Base-by-base conservation (phyloP, 2,797 vertebrate genomes). In the Alectoris magna region DNA sequence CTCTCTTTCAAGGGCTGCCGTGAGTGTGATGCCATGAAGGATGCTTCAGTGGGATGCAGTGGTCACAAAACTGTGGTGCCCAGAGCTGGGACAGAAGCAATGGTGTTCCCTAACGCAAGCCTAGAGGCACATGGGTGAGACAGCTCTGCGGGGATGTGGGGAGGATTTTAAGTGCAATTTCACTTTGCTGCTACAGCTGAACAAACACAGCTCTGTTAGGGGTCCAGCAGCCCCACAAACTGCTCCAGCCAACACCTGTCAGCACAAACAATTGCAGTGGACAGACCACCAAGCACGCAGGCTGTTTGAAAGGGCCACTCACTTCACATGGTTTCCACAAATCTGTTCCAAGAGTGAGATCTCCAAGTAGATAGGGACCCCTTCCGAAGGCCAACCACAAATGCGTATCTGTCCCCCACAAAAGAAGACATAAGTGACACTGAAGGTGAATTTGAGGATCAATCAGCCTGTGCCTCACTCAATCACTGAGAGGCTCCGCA, bases 171-270 rank as follows among this genome's bases (percentile, higher is more conserved):
- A 90, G 85, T 69, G 92, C 64, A 53, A 72, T 67, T 84, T 90
- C 87, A 53, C 53, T 84, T 79, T 29, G 58, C 70, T 91, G 78
- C 81, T 88, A 88, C 62, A 93, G 84, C 91, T 95, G 92, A 91
- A 64, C 62, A 91, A 94, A 87, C 58, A 58, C 14, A 0, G 0
- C 68, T 63, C 38, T 74, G 79, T 70, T 88, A 84, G 51, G 56
- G 89, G 60, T 46, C 64, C 83, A 90, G 74, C 1, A 0, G 66
- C 64, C 38, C 91, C 39, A 21, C 3, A n/a, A 55, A 44, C 70
- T 79, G 83, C 72, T 92, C 44, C 77, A 80, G 80, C 71, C 79
- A 77, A 53, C 0, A 13, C 72, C 86, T 75, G 56, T 85, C 90
- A 86, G 66, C 62, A 64, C 81, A 90, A 84, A 83, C 83, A 82